phyloP scores from a whole-genome alignment of 2,113 vertebrate genomes.

The Myocastor coypus region DNA sequence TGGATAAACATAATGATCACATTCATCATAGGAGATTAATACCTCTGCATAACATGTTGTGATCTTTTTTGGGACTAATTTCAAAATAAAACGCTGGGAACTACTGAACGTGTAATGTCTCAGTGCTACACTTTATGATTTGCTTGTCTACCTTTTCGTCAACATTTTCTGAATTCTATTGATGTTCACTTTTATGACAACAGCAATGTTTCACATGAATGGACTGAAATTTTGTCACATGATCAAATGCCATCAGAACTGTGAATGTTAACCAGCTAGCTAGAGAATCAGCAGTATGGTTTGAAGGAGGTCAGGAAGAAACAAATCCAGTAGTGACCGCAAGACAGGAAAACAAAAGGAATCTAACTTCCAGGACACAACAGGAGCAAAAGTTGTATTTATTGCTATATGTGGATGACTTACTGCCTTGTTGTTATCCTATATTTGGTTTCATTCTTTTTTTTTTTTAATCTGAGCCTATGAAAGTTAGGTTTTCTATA shows the following conservation, averaged over 20 bases:
- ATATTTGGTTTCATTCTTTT: not conserved
- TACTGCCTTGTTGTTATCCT: not conserved
- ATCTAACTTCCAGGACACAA: not conserved
- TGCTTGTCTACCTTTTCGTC: not conserved
- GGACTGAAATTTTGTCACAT: not conserved
- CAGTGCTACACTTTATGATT: not conserved
- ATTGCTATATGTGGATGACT: not conserved
- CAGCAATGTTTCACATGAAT: not conserved
- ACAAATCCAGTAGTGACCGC: not conserved
- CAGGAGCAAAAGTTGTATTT: not conserved
- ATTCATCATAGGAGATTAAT: not conserved
- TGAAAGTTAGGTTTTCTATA: not conserved
- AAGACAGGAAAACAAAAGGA: not conserved
- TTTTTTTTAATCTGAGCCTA: not conserved
- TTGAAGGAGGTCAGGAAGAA: not conserved
- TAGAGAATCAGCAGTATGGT: not conserved
- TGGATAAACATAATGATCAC: not conserved
- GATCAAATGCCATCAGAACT: not conserved
- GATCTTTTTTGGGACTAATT: conserved; percentile 14
- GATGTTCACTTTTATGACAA: not conserved
- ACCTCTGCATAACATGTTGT: not conserved
- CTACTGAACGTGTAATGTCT: not conserved
- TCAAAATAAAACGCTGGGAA: conserved; percentile 2
- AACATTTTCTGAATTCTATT: not conserved
- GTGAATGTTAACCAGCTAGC: not conserved